These are phyloP conservation scores for Brachymystax lenok DNA, from an alignment of 2,797 vertebrate genomes.

Conservation along the genomic window DNA sequence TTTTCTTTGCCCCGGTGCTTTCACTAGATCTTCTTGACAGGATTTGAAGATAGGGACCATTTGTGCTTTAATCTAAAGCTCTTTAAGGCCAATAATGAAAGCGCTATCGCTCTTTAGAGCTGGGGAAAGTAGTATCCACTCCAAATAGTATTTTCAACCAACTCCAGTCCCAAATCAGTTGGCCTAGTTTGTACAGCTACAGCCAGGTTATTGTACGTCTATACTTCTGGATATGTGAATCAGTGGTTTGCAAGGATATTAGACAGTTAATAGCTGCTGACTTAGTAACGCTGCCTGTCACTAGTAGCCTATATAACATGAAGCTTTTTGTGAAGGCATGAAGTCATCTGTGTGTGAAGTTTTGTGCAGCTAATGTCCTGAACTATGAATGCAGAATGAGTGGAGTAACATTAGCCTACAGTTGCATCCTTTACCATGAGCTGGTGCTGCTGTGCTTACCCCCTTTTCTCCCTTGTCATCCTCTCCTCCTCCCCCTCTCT, in stretches of 20 bases:
- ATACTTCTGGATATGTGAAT: background rate
- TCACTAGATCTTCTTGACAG: constrained; percentile 13
- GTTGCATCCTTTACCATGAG: background rate
- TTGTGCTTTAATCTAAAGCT: constrained; percentile 16
- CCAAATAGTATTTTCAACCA: background rate
- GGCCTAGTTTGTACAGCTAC: background rate
- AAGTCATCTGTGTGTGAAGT: background rate
- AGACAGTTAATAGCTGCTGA: background rate
- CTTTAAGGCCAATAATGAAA: constrained; percentile 2
- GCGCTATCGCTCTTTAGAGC: background rate
- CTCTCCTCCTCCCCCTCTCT: constrained; percentile 9
- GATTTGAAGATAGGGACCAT: constrained; percentile 6
- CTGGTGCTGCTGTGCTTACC: background rate
- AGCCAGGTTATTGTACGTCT: background rate
- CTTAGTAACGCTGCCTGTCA: background rate
- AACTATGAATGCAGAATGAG: background rate
- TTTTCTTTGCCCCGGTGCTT: constrained; percentile 1
- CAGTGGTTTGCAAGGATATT: background rate
- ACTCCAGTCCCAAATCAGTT: background rate
- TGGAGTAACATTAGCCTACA: background rate
- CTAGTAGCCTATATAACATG: background rate
- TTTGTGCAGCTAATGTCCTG: background rate
- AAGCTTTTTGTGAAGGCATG: constrained; percentile 1
- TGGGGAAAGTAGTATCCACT: background rate
- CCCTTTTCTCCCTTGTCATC: no score